Base-by-base conservation (phyloP, 1,140 invertebrate genomes). In the Acromyrmex heyeri region DNA sequence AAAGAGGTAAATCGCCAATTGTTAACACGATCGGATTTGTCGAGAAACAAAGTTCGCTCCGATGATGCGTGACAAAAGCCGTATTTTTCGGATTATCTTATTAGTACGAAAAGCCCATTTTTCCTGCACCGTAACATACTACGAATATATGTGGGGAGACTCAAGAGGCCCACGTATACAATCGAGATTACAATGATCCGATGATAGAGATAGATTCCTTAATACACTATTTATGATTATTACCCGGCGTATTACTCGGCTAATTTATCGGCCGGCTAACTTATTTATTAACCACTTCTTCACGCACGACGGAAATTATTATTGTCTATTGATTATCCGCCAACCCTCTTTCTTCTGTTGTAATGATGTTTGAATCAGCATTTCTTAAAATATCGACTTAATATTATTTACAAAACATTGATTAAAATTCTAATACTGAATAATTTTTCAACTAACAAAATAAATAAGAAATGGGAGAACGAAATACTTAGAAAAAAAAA, bases 191-290 rank as follows among this genome's bases (percentile, higher is more conserved):
- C 75, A 24, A 24, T 30, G 16, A 53, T 10, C 6, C 24, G 5
- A 2, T 24, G 67, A 53, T 73, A 88, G 30, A 21, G 79, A 57
- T 82, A 86, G 27, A 44, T 30, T 75, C 61, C 65, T 73, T 88
- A 86, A 85, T 83, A 87, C 65, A 61, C 27, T 44, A 48, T 91
- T 91, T 91, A 91, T 55, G 85, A 78, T 85, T 89, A 79, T 91
- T 69, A 24, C 65, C 86, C 81, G 85, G 16, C 70, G 81, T 77
- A 91, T 91, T 85, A 85, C 38, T 21, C 24, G 44, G 7, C 8
- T 83, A 62, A 48, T 61, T 83, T 83, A 62, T 48, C 18, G 16
- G 30, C 30, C 10, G 61, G 10, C 55, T n/a, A 48, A 16, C 76
- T 34, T 34, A 34, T 34, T 90, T 86, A 91, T 91, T 85, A 82